These are phyloP conservation scores for Gisinianus flammeolus DNA, from an alignment of 2,888 invertebrate genomes.

Conservation along the genomic window DNA sequence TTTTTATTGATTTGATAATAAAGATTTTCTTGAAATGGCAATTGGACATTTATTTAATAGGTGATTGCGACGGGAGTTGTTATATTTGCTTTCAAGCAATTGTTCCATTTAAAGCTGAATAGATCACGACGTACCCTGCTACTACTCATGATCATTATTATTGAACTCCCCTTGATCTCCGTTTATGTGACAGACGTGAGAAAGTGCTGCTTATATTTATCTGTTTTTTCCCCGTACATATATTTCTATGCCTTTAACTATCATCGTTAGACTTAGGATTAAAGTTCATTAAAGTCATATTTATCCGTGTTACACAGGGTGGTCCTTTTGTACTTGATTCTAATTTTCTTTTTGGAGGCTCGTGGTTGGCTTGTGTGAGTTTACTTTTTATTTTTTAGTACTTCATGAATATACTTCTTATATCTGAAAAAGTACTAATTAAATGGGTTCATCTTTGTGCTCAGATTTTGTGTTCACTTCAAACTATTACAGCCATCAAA, in stretches of 20 bases:
- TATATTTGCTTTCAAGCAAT: neutral
- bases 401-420: too few species aligned
- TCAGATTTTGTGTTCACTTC: constrained; percentile 31
- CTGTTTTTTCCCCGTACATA: neutral
- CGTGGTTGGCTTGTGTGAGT: constrained; percentile 42
- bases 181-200: constrained; percentile 3
- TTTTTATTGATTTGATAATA: neutral
- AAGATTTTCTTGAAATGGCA: neutral
- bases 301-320: constrained; percentile 14
- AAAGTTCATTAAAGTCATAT: neutral
- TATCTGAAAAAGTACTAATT: too few species aligned
- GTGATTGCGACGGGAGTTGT: constrained; percentile 2
- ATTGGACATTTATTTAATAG: neutral
- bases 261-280: neutral
- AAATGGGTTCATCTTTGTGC: too few species aligned
- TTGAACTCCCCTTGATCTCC: constrained; percentile 20
- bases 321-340: constrained; percentile 37
- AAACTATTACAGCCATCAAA: constrained; percentile 39
- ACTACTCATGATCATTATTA: neutral
- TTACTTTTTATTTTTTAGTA: too few species aligned
- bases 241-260: neutral
- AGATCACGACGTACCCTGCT: neutral
- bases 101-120: neutral
- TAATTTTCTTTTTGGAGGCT: constrained; percentile 46
- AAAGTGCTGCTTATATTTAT: neutral